Base-by-base conservation (phyloP, 2,888 invertebrate genomes). In the Cylindroiulus punctatus region DNA sequence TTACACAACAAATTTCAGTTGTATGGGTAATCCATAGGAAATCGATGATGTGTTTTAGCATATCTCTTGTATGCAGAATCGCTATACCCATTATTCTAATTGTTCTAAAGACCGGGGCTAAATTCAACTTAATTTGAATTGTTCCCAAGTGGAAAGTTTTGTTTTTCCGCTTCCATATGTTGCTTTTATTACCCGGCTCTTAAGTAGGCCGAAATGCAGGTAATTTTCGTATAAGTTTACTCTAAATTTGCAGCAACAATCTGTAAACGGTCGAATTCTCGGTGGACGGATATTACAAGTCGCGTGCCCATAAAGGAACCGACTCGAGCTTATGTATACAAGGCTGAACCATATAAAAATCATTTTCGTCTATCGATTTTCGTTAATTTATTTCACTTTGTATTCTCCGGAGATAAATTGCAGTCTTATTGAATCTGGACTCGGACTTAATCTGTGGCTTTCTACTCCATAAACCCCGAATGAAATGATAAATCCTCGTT, bases 341-440 rank as follows among this genome's bases (percentile, higher is more conserved):
- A n/a, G 52, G 52, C 52, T n/a, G 52, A 52, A 52, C 19, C 52
- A 52, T 52, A 12, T 52, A 52, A 52, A 52, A 52, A 52, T 52
- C 52, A 52, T 52, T 52, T 52, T 52, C 52, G 17, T n/a, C 17
- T 19, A 52, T 52, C 52, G 52, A 52, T 52, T 52, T 52, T 52
- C 52, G 52, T 52, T 52, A 52, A 52, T 52, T 52, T 52, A 52
- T 52, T 52, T n/a, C 52, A 52, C 52, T 52, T 52, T 52, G 52
- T 52, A 52, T 12, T 52, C 52, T 19, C 52, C 3, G 52, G 52
- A 52, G 52, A 52, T 52, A 52, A 52, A 52, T 52, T 52, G 52
- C 52, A 10, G 52, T 19, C 52, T 52, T 52, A 52, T 52, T 52
- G 52, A 52, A 52, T 52, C 52, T 52, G 52, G 52, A 52, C 52